These are phyloP conservation scores for Psittacula cyanocephala DNA, from an alignment of 2,113 vertebrate species.

Conservation along the genomic window DNA sequence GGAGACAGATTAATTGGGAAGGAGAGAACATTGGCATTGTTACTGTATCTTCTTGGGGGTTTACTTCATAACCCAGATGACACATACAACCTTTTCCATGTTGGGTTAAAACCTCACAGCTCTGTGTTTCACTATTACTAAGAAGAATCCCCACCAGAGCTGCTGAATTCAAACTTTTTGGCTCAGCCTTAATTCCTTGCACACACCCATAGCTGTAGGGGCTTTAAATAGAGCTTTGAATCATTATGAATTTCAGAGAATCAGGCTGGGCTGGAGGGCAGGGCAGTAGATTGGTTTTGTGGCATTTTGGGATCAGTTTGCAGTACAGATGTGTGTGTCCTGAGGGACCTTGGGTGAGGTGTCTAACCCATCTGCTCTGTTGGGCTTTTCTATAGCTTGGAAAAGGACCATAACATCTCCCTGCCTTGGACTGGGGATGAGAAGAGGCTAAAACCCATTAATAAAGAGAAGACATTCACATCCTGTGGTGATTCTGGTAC, in stretches of 20 bases:
- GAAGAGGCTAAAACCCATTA: not conserved
- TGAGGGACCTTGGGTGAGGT: not conserved
- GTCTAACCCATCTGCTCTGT: not conserved
- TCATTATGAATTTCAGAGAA: conserved; percentile 39
- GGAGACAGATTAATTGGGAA: not conserved
- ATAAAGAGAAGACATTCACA: not conserved
- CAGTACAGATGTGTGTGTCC: not conserved
- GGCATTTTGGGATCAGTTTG: not conserved
- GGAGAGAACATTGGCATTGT: not conserved
- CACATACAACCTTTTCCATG: not conserved
- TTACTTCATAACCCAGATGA: not conserved
- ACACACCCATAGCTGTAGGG: not conserved
- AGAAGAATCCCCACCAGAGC: not conserved
- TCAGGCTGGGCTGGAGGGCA: conserved; percentile 19
- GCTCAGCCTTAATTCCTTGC: not conserved
- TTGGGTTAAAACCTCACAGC: not conserved
- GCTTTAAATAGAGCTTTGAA: conserved; percentile 35
- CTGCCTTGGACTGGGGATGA: not conserved
- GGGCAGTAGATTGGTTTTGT: not conserved
- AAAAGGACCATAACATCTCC: not conserved
- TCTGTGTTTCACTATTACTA: not conserved
- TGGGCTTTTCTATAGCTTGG: not conserved
- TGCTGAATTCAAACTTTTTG: not conserved
- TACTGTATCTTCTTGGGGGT: not conserved
- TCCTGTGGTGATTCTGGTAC: not conserved